phyloP scores from a whole-genome alignment of 64 coral and sea anemone genomes.

The Porites australiensis region DNA sequence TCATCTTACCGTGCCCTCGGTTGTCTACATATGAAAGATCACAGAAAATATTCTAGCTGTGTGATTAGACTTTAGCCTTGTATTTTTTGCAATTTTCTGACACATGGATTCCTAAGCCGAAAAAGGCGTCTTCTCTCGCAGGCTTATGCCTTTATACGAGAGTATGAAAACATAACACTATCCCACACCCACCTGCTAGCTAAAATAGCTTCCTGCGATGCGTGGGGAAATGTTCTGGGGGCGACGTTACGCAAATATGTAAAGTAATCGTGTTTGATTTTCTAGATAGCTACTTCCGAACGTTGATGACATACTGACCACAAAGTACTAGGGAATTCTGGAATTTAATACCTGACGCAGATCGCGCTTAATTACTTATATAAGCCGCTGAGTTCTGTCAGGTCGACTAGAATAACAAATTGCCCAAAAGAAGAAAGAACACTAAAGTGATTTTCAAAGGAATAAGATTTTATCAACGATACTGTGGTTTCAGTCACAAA shows the following conservation, averaged over 20 bases:
- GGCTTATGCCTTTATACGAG: no score
- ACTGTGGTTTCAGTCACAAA: background rate
- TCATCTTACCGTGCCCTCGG: no score
- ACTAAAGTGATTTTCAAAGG: background rate
- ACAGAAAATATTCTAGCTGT: no score
- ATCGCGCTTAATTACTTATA: background rate
- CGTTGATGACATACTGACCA: background rate
- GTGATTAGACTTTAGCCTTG: no score
- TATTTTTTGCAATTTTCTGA: no score
- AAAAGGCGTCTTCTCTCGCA: no score
- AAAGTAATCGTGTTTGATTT: conserved; percentile 29
- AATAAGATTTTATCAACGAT: background rate
- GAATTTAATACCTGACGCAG: conserved; percentile 1
- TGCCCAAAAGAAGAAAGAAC: background rate
- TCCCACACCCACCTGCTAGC: no score
- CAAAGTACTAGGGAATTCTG: background rate
- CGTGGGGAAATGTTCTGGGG: background rate
- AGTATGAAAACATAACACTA: no score
- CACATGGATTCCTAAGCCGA: no score
- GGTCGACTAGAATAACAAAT: background rate
- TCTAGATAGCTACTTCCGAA: background rate
- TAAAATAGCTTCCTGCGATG: background rate
- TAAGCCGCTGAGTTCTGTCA: background rate
- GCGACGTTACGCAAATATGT: conserved; percentile 21
- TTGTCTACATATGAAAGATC: no score